phyloP scores from a whole-genome alignment of 1,140 invertebrate genomes.

The Plectus sambesii region DNA sequence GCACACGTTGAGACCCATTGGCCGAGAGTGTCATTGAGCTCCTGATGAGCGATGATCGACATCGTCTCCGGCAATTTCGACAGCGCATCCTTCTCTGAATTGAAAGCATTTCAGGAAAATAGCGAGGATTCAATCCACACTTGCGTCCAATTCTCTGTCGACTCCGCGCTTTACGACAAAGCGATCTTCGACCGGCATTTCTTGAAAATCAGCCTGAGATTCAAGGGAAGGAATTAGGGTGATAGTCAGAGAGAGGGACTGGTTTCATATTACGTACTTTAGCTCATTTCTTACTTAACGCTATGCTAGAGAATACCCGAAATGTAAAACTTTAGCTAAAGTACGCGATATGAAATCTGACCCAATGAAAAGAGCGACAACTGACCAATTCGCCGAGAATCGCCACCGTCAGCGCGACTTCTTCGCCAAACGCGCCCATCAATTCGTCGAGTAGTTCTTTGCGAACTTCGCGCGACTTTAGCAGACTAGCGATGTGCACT shows the following conservation, averaged over 20 bases:
- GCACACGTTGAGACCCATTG: conserved; percentile 25
- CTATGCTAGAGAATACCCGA: too few species aligned
- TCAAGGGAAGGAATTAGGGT: too few species aligned
- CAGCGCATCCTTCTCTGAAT: conserved; percentile 33
- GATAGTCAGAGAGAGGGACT: too few species aligned
- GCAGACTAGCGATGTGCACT: conserved; percentile 25
- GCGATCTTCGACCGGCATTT: conserved; percentile 32
- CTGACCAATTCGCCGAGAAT: too few species aligned
- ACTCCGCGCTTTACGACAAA: conserved; percentile 38
- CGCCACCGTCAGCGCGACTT: conserved; percentile 20
- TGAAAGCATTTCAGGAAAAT: neutral
- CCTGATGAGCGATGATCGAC: conserved; percentile 33
- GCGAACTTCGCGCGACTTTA: conserved; percentile 21
- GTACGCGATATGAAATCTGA: too few species aligned
- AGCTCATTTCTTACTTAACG: too few species aligned
- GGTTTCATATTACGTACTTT: too few species aligned
- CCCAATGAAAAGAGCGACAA: too few species aligned
- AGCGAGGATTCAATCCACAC: conserved; percentile 15
- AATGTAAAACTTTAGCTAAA: too few species aligned
- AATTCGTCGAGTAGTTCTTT: conserved; percentile 28
- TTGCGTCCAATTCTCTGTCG: conserved; percentile 32
- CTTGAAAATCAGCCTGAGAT: conserved; percentile 36
- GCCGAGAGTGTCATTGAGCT: conserved; percentile 18
- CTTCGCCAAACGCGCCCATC: conserved; percentile 21
- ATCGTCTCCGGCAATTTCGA: conserved; percentile 26